phyloP scores from a whole-genome alignment of 2,888 invertebrate species.

The Pomacea canaliculata region DNA sequence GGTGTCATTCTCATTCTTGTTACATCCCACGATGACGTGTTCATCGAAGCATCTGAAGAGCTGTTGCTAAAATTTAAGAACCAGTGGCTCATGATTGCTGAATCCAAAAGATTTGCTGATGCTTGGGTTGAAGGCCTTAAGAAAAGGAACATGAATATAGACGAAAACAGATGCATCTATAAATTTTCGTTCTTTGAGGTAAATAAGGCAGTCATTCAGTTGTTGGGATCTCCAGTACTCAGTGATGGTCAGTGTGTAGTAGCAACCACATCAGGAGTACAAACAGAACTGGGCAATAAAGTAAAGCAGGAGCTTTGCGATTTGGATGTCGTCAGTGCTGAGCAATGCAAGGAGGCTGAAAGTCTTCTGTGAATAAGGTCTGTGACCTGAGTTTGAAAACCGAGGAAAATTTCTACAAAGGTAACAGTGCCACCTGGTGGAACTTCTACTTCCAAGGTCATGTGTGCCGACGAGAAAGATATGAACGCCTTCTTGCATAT shows the following conservation, averaged over 20 bases:
- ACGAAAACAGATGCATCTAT: conserved; percentile 34
- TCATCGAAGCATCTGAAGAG: conserved; percentile 49
- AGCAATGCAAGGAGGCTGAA: not conserved
- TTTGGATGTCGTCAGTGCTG: conserved; percentile 26
- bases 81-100: conserved; percentile 48
- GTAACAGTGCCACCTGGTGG: conserved; percentile 50
- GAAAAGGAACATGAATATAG: conserved; percentile 24
- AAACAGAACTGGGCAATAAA: conserved; percentile 2
- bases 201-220: conserved; percentile 21
- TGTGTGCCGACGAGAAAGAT: conserved; percentile 40
- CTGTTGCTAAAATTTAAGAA: conserved; percentile 40
- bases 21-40: conserved; percentile 42
- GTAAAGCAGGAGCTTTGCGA: conserved; percentile 25
- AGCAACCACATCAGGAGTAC: not conserved
- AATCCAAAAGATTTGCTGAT: conserved; percentile 39
- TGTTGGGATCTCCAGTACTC: not conserved
- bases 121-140: conserved; percentile 34
- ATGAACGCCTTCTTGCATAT: conserved; percentile 28
- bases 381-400: conserved; percentile 35
- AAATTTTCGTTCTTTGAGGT: conserved; percentile 49
- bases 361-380: conserved; percentile 25
- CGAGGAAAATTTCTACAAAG: conserved; percentile 44
- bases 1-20: conserved; percentile 46
- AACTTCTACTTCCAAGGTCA: conserved; percentile 50
- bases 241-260: conserved; percentile 30